Evolutionary conservation across 2,797 vertebrate genomes (phyloP).

Genomic region (Kryptolebias ocellatus): DNA sequence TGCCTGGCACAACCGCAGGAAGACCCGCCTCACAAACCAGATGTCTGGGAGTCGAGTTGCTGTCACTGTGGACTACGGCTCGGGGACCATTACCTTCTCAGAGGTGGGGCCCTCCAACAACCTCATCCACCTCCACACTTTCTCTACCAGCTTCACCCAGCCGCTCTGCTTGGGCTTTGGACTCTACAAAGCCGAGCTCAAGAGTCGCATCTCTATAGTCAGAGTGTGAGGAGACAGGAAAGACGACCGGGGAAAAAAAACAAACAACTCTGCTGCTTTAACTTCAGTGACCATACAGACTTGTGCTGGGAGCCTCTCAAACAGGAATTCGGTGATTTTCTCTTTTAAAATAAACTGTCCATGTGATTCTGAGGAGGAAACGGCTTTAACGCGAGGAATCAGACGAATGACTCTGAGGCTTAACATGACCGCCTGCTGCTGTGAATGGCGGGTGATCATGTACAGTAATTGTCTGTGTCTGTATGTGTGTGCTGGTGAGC

Average conservation of each 20-base stretch:
- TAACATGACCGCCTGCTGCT: too few species aligned
- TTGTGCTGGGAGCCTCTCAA: neutral
- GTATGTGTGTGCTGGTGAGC: too few species aligned
- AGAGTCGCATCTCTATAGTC: slow-evolving; percentile 71
- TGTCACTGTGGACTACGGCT: slow-evolving; percentile 72
- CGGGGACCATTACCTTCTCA: slow-evolving; percentile 78
- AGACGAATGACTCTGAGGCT: neutral
- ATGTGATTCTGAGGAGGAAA: too few species aligned
- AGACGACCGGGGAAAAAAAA: neutral
- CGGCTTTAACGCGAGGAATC: too few species aligned
- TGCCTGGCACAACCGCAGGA: slow-evolving; percentile 75
- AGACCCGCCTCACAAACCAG: slow-evolving; percentile 71
- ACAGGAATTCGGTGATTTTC: slow-evolving; percentile 8
- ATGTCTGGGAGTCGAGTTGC: slow-evolving; percentile 72
- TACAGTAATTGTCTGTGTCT: neutral
- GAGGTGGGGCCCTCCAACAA: slow-evolving; percentile 68
- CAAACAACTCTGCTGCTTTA: neutral
- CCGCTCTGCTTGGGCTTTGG: slow-evolving; percentile 80
- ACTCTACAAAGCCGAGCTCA: slow-evolving; percentile 80
- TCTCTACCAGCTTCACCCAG: slow-evolving; percentile 72
- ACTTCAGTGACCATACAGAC: neutral
- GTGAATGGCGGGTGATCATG: too few species aligned
- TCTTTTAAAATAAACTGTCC: neutral
- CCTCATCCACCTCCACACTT: slow-evolving; percentile 76
- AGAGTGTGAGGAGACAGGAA: slow-evolving; percentile 53